Percentiles rank a stretch among this genome's conserved stretches.
Conservation (phyloP, 92 coral and sea anemone genomes). For the Micromussa lordhowensis region DNA sequence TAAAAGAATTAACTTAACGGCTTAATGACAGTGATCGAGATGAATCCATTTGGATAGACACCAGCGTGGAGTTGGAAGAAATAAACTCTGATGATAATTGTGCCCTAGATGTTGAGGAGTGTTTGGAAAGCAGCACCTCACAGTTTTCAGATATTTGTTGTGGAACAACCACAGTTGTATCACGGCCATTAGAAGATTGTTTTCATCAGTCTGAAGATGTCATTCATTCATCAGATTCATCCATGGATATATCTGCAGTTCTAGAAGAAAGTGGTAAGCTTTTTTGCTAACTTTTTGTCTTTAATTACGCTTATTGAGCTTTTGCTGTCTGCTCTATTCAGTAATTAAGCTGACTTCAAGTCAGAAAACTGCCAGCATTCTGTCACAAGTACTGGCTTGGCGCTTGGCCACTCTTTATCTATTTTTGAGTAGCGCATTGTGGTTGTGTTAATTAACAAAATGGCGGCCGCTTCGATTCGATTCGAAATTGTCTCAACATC, state of each 20-base stretch:
- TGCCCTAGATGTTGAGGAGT: background rate
- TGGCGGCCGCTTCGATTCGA: too few species aligned
- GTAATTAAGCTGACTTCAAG: too few species aligned
- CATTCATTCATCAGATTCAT: slow-evolving; percentile 20
- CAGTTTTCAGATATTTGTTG: slow-evolving; percentile 2
- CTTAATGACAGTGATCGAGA: slow-evolving; percentile 20
- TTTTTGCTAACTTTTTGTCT: too few species aligned
- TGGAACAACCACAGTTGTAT: background rate
- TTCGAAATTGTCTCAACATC: too few species aligned
- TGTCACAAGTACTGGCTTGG: too few species aligned
- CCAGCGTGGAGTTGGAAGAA: slow-evolving; percentile 27
- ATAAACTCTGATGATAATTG: slow-evolving; percentile 5
- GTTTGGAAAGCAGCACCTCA: background rate
- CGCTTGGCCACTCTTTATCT: too few species aligned
- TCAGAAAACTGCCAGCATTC: too few species aligned
- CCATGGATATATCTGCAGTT: slow-evolving; percentile 14
- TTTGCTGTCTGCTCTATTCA: too few species aligned
- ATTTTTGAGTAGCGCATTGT: too few species aligned
- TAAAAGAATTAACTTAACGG: background rate
- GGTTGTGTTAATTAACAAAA: too few species aligned
- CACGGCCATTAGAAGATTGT: slow-evolving; percentile 7
- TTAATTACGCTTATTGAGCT: too few species aligned
- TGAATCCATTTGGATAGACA: slow-evolving; percentile 16
- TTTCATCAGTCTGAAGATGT: slow-evolving; percentile 19
- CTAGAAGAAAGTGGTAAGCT: background rate